Conservation (phyloP, 2,888 invertebrate genomes). For the Melieria picta region DNA sequence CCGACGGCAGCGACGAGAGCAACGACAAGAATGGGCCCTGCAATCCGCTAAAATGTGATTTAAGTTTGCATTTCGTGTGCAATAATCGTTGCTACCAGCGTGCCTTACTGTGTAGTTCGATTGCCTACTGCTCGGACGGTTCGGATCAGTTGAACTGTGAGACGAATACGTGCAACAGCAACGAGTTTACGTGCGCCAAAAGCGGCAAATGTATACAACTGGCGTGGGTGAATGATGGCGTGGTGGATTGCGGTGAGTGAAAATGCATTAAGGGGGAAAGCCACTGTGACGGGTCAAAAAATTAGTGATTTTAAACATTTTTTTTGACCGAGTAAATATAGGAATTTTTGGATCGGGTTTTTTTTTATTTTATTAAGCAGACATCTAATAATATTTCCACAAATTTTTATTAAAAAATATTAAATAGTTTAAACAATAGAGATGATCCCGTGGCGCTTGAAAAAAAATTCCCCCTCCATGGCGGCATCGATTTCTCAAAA, state of each 20-base stretch:
- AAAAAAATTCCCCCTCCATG: too few relatives aligned
- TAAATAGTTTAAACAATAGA: too few relatives aligned
- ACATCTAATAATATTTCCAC: too few relatives aligned
- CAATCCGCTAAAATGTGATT: conserved; percentile 57
- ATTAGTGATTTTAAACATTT: too few relatives aligned
- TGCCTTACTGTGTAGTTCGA: conserved; percentile 59
- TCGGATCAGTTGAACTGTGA: conserved; percentile 75
- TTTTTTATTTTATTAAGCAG: too few relatives aligned
- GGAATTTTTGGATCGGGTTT: too few relatives aligned
- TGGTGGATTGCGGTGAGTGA: conserved; percentile 70
- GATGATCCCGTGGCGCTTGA: too few relatives aligned
- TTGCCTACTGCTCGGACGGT: conserved; percentile 77
- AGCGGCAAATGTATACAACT: conserved; percentile 80
- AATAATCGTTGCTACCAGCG: conserved; percentile 74
- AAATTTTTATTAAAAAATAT: too few relatives aligned
- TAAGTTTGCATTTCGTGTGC: conserved; percentile 70
- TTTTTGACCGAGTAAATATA: too few relatives aligned
- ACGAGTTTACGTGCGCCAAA: conserved; percentile 74
- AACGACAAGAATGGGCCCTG: conserved; percentile 69
- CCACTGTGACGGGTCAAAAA: too few relatives aligned
- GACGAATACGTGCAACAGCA: conserved; percentile 68
- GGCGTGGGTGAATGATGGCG: conserved; percentile 83
- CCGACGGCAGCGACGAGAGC: conserved; percentile 80
- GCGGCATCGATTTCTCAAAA: too few relatives aligned
- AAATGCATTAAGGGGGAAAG: too few relatives aligned